Percentiles rank a stretch among this genome's conserved stretches.
These are phyloP conservation scores for Gallirallus australis DNA, from an alignment of 2,797 vertebrate species.

Conservation along the genomic window DNA sequence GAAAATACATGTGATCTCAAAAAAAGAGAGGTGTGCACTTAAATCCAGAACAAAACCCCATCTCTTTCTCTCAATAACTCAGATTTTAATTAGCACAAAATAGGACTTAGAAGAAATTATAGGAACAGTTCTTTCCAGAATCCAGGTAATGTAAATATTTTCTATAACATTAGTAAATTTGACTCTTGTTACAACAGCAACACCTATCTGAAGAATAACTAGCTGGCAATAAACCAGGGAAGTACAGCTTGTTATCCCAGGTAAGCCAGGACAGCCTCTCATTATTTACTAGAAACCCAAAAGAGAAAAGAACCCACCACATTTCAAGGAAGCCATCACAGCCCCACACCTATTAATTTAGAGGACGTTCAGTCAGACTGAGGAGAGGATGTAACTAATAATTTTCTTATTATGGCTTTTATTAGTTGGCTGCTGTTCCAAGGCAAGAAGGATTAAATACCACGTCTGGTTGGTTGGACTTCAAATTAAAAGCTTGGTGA, in stretches of 20 bases:
- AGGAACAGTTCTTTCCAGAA: background rate
- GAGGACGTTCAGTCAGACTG: background rate
- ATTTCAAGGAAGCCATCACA: background rate
- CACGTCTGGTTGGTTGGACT: background rate
- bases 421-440: background rate
- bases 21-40: background rate
- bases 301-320: background rate
- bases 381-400: background rate
- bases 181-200: background rate
- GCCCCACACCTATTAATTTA: background rate
- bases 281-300: background rate
- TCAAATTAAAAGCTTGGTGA: constrained; percentile 46
- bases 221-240: background rate
- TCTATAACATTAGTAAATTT: background rate
- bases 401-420: constrained; percentile 9
- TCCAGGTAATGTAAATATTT: background rate
- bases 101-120: rapidly evolving
- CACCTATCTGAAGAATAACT: background rate
- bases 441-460: constrained; percentile 15
- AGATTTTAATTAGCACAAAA: background rate
- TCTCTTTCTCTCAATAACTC: background rate
- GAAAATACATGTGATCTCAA: background rate
- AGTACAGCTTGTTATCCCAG: background rate
- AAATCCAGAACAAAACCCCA: background rate
- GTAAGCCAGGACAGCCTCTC: background rate